These are phyloP conservation scores for Siphlonurus alternatus DNA, from an alignment of 2,888 invertebrate genomes.

Conservation along the genomic window DNA sequence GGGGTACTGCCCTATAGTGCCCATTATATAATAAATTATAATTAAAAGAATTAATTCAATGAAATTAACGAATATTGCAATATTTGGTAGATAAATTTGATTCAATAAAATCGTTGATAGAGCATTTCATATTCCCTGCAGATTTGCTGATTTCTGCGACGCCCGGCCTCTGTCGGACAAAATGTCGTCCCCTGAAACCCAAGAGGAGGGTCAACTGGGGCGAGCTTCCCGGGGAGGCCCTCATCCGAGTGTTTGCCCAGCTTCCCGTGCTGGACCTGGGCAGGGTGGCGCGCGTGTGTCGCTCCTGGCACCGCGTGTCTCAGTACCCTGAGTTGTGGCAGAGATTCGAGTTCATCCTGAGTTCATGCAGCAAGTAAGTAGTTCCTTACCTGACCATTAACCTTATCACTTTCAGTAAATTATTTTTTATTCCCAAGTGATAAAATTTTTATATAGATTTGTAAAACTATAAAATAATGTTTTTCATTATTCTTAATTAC, in stretches of 20 bases:
- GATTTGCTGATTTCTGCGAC: too few relatives aligned
- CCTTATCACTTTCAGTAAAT: background rate
- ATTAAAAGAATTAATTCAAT: too few relatives aligned
- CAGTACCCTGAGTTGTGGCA: constrained; percentile 8
- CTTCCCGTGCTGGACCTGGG: constrained; percentile 5
- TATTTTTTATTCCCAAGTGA: background rate
- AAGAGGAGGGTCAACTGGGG: too few relatives aligned
- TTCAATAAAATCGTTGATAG: too few relatives aligned
- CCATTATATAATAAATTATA: too few relatives aligned
- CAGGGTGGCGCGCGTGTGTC: constrained; percentile 6
- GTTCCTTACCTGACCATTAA: background rate
- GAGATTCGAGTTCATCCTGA: constrained; percentile 8
- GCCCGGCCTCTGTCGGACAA: too few relatives aligned
- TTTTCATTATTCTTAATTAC: background rate
- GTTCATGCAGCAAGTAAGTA: constrained; percentile 4
- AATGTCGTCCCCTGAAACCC: too few relatives aligned
- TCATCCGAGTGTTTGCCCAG: constrained; percentile 6
- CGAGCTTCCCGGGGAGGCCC: constrained; percentile 6
- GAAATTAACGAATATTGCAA: too few relatives aligned
- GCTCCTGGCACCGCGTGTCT: constrained; percentile 6
- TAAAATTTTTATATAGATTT: background rate
- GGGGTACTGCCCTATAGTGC: too few relatives aligned
- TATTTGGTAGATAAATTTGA: too few relatives aligned
- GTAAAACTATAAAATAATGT: background rate
- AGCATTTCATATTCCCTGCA: too few relatives aligned